phyloP scores from a whole-genome alignment of 2,888 invertebrate genomes.

The Kryphioiulus occultus region DNA sequence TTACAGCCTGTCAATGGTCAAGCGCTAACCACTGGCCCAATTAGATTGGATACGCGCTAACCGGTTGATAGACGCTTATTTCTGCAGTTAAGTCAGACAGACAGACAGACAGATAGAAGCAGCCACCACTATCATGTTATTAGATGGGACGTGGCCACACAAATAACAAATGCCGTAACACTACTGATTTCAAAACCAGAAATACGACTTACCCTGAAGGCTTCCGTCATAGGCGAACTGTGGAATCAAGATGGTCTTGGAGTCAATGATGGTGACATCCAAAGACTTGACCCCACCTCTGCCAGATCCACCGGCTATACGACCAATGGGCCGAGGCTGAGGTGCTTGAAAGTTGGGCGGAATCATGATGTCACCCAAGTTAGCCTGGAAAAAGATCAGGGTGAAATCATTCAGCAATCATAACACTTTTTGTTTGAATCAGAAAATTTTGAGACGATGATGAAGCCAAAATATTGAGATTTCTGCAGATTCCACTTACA shows the following conservation, averaged over 20 bases:
- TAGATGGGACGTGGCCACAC: no score
- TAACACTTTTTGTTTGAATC: not conserved
- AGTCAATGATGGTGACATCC: slow-evolving; percentile 51
- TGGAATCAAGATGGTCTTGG: slow-evolving; percentile 52
- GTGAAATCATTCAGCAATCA: not conserved
- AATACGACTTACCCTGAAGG: slow-evolving; percentile 49
- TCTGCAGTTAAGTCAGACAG: no score
- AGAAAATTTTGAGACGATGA: not conserved
- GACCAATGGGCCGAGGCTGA: slow-evolving; percentile 47
- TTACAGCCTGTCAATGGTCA: no score
- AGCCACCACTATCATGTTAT: no score
- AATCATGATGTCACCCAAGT: slow-evolving; percentile 56
- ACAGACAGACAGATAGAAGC: no score
- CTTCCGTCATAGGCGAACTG: slow-evolving; percentile 53
- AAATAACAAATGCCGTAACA: no score
- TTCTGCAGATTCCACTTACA: slow-evolving; percentile 52
- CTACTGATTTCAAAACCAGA: not conserved
- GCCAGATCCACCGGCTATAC: slow-evolving; percentile 45
- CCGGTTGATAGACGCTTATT: no score
- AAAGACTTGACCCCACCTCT: slow-evolving; percentile 50
- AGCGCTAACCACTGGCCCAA: no score
- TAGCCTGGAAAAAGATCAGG: slow-evolving; percentile 54
- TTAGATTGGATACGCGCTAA: no score
- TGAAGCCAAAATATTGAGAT: not conserved
- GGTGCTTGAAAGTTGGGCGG: slow-evolving; percentile 56